Evolutionary conservation across 2,888 invertebrate species (phyloP), one percentile per base, ranked within the genome.

Genomic region (Nineta flava): DNA sequence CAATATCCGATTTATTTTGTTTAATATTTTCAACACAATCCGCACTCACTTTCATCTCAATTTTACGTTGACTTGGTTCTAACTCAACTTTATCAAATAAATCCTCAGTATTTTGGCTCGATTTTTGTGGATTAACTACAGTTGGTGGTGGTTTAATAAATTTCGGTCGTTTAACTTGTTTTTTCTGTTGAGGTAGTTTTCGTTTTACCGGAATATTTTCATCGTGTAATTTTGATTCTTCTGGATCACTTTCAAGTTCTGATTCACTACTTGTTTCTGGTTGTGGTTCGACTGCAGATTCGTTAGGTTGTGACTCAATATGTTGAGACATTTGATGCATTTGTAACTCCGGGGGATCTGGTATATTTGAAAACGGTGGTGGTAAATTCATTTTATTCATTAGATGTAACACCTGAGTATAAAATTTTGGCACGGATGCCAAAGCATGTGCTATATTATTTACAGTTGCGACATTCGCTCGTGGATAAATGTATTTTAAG

Each of bases 361-460:
- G 64, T 51, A 62, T 60, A 56, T 58, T 55, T 13, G 64, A 74
- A 68, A 95, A 94, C 1, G 95, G 95, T 42, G 83, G 77, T 15
- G 86, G 83, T 46, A 95, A 66, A 63, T 85, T 87, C 91, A 95
- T 91, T 67, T 85, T 87, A 63, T 95, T 95, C 94, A 95, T 94
- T 48, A 95, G 72, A 69, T 95, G 94, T 45, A 95, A 62, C 9
- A 84, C 79, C 74, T 87, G 81, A 1, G 76, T 80, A 62, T 95
- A 95, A 64, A 95, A 87, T 58, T 81, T 79, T 49, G 85, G 83
- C 56, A 87, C 80, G 13, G 76, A 74, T 50, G 82, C 75, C 50
- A 95, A 66, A 21, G 83, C 77, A 64, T 83, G 75, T 4, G 83
- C 75, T 53, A 95, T 90, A 61, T 88, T 87, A 49, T 82, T 73